phyloP scores from a whole-genome alignment of 2,797 vertebrate species.

The Lindbergichthys nudifrons region DNA sequence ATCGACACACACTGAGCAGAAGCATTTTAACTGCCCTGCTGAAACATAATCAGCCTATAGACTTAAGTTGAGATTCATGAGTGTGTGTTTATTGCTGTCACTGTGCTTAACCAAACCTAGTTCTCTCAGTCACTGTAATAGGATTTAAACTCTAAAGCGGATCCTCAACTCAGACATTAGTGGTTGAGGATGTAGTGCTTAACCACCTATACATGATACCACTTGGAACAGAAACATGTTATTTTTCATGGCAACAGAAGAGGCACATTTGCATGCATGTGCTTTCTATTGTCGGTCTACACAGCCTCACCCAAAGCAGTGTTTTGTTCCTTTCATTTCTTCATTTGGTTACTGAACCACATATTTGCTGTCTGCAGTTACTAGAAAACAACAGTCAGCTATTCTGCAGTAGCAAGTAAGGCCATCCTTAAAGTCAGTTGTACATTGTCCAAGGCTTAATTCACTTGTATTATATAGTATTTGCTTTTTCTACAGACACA shows the following conservation, averaged over 20 bases:
- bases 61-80: conserved; percentile 2
- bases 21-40: neutral
- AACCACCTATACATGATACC: neutral
- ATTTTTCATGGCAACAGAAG: conserved; percentile 7
- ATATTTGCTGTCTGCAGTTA: neutral
- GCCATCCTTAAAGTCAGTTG: neutral
- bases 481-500: conserved; percentile 13
- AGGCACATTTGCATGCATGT: conserved; percentile 11
- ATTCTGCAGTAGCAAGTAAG: neutral
- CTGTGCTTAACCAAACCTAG: too few relatives aligned
- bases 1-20: neutral
- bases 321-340: conserved; percentile 3
- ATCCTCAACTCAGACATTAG: conserved; percentile 21
- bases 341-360: conserved; percentile 1
- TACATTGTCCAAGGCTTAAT: neutral
- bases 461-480: neutral
- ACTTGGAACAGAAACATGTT: neutral
- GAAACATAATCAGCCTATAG: neutral
- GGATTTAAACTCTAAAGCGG: conserved; percentile 43
- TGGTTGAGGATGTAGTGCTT: conserved; percentile 8
- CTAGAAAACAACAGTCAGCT: neutral
- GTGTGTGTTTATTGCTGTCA: conserved; percentile 8
- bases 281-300: conserved; percentile 21
- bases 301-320: neutral
- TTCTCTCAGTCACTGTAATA: conserved; percentile 35